Percentiles rank a stretch among this genome's conserved stretches.
Evolutionary conservation across 2,113 vertebrate genomes (phyloP).

Genomic region (Zosterops hypoxanthus): DNA sequence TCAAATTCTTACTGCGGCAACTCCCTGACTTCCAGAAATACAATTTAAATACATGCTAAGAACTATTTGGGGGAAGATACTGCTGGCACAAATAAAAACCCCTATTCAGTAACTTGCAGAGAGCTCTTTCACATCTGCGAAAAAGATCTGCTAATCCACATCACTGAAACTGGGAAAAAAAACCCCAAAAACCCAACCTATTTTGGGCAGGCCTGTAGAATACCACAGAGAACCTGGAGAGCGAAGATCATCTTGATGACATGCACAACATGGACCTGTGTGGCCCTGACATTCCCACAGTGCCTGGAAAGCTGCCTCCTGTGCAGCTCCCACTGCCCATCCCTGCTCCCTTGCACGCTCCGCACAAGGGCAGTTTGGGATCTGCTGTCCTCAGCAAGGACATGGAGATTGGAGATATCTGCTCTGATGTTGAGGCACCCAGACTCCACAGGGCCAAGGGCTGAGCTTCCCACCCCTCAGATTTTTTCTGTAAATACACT

Average conservation of each 20-base stretch:
- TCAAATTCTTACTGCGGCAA: neutral
- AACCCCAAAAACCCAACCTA: too few relatives aligned
- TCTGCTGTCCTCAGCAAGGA: neutral
- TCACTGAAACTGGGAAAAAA: neutral
- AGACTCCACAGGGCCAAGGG: neutral
- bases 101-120: neutral
- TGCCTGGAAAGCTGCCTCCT: neutral
- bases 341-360: neutral
- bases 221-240: neutral
- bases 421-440: neutral
- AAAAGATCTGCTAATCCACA: neutral
- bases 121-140: neutral
- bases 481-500: neutral
- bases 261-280: rapidly evolving
- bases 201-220: rapidly evolving
- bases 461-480: rapidly evolving
- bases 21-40: neutral
- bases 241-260: rapidly evolving
- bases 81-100: neutral
- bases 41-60: neutral
- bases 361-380: rapidly evolving
- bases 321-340: rapidly evolving
- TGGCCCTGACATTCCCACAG: rapidly evolving
- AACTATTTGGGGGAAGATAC: neutral
- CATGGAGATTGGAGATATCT: rapidly evolving